phyloP scores from a whole-genome alignment of 2,888 invertebrate species.

The Masnerella sp. region DNA sequence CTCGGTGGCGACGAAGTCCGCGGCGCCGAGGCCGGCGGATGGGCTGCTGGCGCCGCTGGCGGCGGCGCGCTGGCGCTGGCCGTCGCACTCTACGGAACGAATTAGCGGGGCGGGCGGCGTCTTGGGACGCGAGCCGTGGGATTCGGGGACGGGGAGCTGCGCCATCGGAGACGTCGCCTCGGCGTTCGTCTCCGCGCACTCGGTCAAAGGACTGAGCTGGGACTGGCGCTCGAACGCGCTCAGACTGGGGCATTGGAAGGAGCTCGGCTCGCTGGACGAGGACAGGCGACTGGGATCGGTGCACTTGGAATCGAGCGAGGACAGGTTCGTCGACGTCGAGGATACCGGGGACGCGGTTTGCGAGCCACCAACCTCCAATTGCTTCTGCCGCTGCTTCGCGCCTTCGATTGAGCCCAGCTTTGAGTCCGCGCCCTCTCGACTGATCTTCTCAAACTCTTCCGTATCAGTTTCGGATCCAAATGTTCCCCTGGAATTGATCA shows the following conservation, averaged over 20 bases:
- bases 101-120: slow-evolving; percentile 44
- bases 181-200: slow-evolving; percentile 68
- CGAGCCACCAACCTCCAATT: slow-evolving; percentile 76
- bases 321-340: slow-evolving; percentile 73
- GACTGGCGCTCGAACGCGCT: slow-evolving; percentile 66
- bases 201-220: slow-evolving; percentile 72
- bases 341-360: slow-evolving; percentile 72
- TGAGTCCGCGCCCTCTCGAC: slow-evolving; percentile 79
- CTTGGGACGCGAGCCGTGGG: slow-evolving; percentile 18
- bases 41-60: slow-evolving; percentile 74
- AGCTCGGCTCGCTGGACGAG: slow-evolving; percentile 70
- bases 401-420: slow-evolving; percentile 71
- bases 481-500: slow-evolving; percentile 80
- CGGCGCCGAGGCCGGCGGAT: slow-evolving; percentile 75
- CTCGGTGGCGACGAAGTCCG: slow-evolving; percentile 88
- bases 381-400: slow-evolving; percentile 69
- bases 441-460: slow-evolving; percentile 89
- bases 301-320: slow-evolving; percentile 70
- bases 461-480: slow-evolving; percentile 90
- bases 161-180: slow-evolving; percentile 31
- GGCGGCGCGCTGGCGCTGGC: slow-evolving; percentile 74
- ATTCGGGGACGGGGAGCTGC: slow-evolving; percentile 48
- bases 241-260: slow-evolving; percentile 70
- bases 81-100: slow-evolving; percentile 74
- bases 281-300: slow-evolving; percentile 65